Conservation (phyloP, 2,113 vertebrate genomes). For the Alaudala cheleensis region DNA sequence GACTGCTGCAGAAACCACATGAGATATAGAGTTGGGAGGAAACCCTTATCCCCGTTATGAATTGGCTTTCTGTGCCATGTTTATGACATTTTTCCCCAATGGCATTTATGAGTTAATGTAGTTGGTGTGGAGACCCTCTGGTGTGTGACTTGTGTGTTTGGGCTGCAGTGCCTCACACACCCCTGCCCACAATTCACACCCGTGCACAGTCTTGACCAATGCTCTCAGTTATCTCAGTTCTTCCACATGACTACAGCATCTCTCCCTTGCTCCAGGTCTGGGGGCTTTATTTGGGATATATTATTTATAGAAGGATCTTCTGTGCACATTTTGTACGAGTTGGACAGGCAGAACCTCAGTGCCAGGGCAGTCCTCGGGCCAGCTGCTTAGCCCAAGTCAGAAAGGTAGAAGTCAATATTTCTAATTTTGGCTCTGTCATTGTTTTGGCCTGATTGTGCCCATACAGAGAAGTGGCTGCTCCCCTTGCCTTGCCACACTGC, state of each 20-base stretch:
- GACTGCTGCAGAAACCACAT: not conserved
- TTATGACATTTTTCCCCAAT: not conserved
- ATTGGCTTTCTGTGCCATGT: not conserved
- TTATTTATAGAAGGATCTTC: not conserved
- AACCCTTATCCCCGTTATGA: not conserved
- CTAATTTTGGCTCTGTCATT: not conserved
- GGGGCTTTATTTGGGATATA: not conserved
- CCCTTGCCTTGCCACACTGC: not conserved
- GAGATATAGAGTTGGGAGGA: not conserved
- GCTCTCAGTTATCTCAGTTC: not conserved
- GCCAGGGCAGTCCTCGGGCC: too few relatives aligned
- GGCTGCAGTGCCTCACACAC: not conserved
- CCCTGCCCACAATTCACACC: not conserved
- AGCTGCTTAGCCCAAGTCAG: accelerated
- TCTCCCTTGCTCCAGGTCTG: not conserved
- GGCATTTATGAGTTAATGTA: not conserved
- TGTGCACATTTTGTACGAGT: accelerated
- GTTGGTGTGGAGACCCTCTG: not conserved
- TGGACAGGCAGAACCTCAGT: not conserved
- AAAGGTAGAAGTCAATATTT: conserved; percentile 25
- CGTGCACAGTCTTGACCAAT: accelerated
- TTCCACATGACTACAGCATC: not conserved
- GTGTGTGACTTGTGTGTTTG: not conserved
- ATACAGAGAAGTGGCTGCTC: not conserved
- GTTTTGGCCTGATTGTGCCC: not conserved